Base-by-base conservation (phyloP, 2,888 invertebrate genomes). In the Melieria crassipennis region DNA sequence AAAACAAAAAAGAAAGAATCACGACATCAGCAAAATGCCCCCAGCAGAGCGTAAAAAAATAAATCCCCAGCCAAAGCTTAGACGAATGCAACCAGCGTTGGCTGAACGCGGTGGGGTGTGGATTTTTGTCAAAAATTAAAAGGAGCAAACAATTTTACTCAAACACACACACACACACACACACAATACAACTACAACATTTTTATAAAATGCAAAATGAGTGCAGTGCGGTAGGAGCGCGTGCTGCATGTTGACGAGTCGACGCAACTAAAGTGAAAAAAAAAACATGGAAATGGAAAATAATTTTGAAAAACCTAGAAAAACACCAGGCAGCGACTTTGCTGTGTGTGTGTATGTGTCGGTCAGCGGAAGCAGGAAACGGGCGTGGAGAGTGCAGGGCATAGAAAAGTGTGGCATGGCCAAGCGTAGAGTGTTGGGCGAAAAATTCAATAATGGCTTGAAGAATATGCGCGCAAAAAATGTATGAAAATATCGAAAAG, bases 61-160 rank as follows among this genome's bases (percentile, higher is more conserved):
- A 84, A 83, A 83, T 83, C 83, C 83, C 84, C 77, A 83, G 83
- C 83, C 81, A 83, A 81, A 81, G 83, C 83, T 84, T 83, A 82
- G 80, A 72, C 73, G 70, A 66, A 71, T 11, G 62, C 13, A 10
- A 64, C 55, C 4, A 10, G 66, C 43, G 56, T 16, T 4, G 45
- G 4, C 45, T 7, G 45, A 58, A 43, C 46, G 43, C 13, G 10
- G 6, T 9, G 46, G 56, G 9, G 47, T 65, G 55, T 16, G 57
- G 7, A 10, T n/a, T 5, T 58, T 61, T 67, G 60, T 16, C 60
- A 50, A 61, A 60, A 56, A 46, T 10, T 43, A 60, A 48, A 13
- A 48, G 50, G 10, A 67, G 45, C 13, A 45, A 52, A 67, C 61
- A 52, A 45, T 50, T 30, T 3, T 30, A 30, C 30, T 30, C 30